Base-by-base conservation (phyloP, 2,113 vertebrate genomes). In the Solea solea region DNA sequence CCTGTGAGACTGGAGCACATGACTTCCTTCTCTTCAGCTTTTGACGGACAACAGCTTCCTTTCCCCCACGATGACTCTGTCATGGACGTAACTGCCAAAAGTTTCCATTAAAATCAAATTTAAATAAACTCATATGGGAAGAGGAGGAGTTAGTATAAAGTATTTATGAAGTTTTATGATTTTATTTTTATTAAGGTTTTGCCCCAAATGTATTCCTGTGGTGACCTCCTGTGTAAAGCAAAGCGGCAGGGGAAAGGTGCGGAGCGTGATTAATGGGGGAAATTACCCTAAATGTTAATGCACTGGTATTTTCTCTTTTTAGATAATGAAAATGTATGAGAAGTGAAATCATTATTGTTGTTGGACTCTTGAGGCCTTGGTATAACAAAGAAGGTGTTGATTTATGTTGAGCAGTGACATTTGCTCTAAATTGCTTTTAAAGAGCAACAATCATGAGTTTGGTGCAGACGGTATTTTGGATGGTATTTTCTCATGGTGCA, bases 231-330 rank as follows among this genome's bases (percentile, higher is more conserved):
- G 44, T 53, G 69, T 64, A 44, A 41, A 54, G 41, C 25, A 65
- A 74, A 82, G 48, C 27, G 52, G 44, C 45, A 40, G 25, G 64
- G 59, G 59, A 75, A 73, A 74, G 49, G 67, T 53, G 67, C 76
- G 50, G 27, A 55, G 75, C 9, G 14, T 14, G 5, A 25, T 41
- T 74, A 64, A 85, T 76, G 78, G 63, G 59, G 71, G 72, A 78
- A 87, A 87, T 76, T 69, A 80, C 85, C 83, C 71, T 82, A 76
- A 84, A 87, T 84, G 68, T 78, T 79, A 82, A 83, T 80, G 72
- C 64, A 57, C 69, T 81, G 69, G 15, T 78, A n/a, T 81, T 82
- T 67, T 84, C 63, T 77, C 66, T 77, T 78, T 81, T 64, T 53
- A 81, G 81, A 85, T 80, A 76, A 85, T 87, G 76, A 85, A 86